Evolutionary conservation across 2,797 vertebrate genomes (phyloP), one percentile per base, ranked within the genome.

Genomic region (Falco peregrinus): DNA sequence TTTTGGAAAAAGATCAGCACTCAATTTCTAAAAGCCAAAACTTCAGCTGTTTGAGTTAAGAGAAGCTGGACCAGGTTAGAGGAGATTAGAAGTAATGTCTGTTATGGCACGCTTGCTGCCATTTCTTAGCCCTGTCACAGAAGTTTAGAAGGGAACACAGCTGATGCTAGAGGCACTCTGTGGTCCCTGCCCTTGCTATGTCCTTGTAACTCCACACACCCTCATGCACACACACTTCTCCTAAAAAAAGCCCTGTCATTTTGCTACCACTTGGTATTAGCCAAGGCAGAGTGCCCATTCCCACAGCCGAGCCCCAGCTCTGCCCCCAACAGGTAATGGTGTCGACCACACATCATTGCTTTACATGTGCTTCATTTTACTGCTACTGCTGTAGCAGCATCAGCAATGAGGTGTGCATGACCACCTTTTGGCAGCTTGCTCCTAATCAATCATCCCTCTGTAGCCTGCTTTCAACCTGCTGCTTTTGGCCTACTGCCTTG

Each of bases 21-120:
- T 94, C 82, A 54, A 56, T 94, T 95, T 90, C 92, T 41, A 16
- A 87, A 87, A 95, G 89, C 90, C 75, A 89, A 84, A 89, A 91
- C 92, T 95, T 95, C 47, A 78, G 57, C 84, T 75, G 64, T 50
- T 73, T 68, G 64, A 84, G 37, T 3, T 53, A 73, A 73, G 75
- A 61, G 79, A 65, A 93, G 41, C 68, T 80, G 65, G 81, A 61
- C 47, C 75, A 35, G 68, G 64, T 25, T 67, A 80, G 41, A 33
- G 59, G 54, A 80, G 90, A 94, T 92, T 78, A 85, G 78, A 39
- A 54, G 39, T 1, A 45, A 47, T 0, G 25, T 68, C 92, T 84
- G 68, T 59, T 71, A 28, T 15, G 37, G 64, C 16, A 9, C 3
- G 33, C 59, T 35, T 68, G 78, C 78, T 60, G 39, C 64, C 41